These are phyloP conservation scores for Psococerastis gibbosa DNA, from an alignment of 2,888 invertebrate species.

Conservation along the genomic window DNA sequence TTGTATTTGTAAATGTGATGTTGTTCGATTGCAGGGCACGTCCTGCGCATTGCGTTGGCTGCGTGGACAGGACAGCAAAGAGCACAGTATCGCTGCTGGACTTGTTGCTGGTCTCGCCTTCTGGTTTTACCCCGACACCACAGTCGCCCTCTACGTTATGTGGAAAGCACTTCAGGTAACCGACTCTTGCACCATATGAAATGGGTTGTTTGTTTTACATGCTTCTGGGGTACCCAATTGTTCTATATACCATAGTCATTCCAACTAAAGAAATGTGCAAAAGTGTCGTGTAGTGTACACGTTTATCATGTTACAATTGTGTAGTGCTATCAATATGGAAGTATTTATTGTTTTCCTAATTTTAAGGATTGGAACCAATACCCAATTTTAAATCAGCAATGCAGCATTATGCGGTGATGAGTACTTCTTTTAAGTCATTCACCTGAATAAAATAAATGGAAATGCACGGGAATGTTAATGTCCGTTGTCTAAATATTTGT, in stretches of 20 bases:
- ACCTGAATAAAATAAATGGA: too few species aligned
- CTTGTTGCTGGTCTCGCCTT: constrained; percentile 50
- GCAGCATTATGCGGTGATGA: too few species aligned
- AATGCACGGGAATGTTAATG: too few species aligned
- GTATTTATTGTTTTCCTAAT: too few species aligned
- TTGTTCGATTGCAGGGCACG: constrained; percentile 34
- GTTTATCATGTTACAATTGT: constrained; percentile 1
- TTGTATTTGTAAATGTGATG: too few species aligned
- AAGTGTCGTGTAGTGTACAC: background rate
- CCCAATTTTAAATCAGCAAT: too few species aligned
- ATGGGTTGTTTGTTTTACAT: background rate
- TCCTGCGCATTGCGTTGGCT: constrained; percentile 45
- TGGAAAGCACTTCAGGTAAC: constrained; percentile 66
- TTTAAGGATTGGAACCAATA: too few species aligned
- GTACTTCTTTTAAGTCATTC: too few species aligned
- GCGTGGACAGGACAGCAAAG: constrained; percentile 37
- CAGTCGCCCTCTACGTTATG: constrained; percentile 60
- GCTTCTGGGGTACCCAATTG: background rate
- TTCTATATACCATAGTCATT: constrained; percentile 3
- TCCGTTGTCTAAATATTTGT: too few species aligned
- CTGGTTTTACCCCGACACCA: constrained; percentile 52
- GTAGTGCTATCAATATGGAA: too few species aligned
- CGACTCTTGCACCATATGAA: background rate
- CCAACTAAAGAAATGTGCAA: constrained; percentile 7
- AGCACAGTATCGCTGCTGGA: constrained; percentile 49